phyloP scores from a whole-genome alignment of 37 sponge, comb jelly and placozoan species.

The Haliclona indistincta region DNA sequence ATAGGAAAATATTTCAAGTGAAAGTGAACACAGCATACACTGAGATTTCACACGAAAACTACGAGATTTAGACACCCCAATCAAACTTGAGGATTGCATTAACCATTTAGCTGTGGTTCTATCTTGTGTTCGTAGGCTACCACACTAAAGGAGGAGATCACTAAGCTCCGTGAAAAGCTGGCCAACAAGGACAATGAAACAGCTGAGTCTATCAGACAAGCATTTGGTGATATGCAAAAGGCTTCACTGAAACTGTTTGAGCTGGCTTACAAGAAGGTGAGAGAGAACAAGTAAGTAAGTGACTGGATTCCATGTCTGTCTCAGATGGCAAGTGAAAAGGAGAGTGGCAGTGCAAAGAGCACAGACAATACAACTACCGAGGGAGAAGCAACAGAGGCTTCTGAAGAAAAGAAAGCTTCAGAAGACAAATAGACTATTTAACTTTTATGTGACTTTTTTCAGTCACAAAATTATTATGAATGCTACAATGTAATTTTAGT shows the following conservation, averaged over 20 bases:
- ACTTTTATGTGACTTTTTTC: no score
- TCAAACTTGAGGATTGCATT: no score
- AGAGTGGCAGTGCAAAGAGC: slow-evolving; percentile 3
- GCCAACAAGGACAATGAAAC: slow-evolving; percentile 81
- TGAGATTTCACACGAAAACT: no score
- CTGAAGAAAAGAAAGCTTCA: slow-evolving; percentile 48
- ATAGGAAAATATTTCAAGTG: no score
- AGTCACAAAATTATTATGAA: no score
- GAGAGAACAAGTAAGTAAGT: neutral
- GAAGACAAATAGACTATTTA: no score
- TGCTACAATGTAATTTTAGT: no score
- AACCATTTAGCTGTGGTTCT: no score
- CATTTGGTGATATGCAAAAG: slow-evolving; percentile 84
- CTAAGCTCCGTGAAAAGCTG: slow-evolving; percentile 66
- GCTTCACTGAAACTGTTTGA: slow-evolving; percentile 97
- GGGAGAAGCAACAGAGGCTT: slow-evolving; percentile 78
- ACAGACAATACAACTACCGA: slow-evolving; percentile 37
- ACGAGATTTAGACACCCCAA: no score
- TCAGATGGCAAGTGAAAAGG: slow-evolving; percentile 55
- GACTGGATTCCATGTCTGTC: neutral
- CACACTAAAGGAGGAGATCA: slow-evolving; percentile 78
- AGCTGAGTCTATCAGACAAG: slow-evolving; percentile 77
- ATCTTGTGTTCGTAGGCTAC: slow-evolving; percentile 31
- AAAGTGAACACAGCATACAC: no score
- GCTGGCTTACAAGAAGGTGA: slow-evolving; percentile 93